These are phyloP conservation scores for Mesembrinibis cayennensis DNA, from an alignment of 2,113 vertebrate species.

Conservation along the genomic window DNA sequence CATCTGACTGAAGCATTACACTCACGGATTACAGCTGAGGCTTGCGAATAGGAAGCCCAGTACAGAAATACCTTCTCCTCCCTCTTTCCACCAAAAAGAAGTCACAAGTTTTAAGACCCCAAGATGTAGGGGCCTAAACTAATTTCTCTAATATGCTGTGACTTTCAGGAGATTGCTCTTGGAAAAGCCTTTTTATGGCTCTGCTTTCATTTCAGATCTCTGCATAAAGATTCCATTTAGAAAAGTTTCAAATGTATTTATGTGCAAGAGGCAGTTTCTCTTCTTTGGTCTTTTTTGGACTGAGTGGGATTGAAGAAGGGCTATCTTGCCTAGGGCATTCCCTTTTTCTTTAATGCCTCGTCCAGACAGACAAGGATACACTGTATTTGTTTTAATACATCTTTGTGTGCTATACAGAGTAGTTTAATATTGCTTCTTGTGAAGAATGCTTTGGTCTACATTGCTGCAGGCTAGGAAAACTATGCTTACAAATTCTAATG, in stretches of 20 bases:
- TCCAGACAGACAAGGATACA: background rate
- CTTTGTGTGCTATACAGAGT: slow-evolving; percentile 6
- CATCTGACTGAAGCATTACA: background rate
- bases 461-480: slow-evolving; percentile 33
- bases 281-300: background rate
- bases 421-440: background rate
- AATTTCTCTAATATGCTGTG: background rate
- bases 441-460: slow-evolving; percentile 26
- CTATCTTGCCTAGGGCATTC: slow-evolving; percentile 25
- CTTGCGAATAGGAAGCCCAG: background rate
- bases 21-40: background rate
- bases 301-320: background rate
- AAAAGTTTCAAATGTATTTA: slow-evolving; percentile 8
- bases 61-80: background rate
- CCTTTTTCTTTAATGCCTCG: background rate
- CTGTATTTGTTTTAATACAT: slow-evolving; percentile 47
- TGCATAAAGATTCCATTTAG: slow-evolving; percentile 48
- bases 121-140: background rate
- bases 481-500: slow-evolving; percentile 29
- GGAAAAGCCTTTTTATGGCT: slow-evolving; percentile 29
- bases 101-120: background rate
- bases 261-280: slow-evolving; percentile 33
- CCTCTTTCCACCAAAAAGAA: background rate
- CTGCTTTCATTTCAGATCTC: slow-evolving; percentile 13
- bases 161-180: slow-evolving; percentile 31